phyloP scores from a whole-genome alignment of 1,140 invertebrate species.

The Brachionus calyciflorus region DNA sequence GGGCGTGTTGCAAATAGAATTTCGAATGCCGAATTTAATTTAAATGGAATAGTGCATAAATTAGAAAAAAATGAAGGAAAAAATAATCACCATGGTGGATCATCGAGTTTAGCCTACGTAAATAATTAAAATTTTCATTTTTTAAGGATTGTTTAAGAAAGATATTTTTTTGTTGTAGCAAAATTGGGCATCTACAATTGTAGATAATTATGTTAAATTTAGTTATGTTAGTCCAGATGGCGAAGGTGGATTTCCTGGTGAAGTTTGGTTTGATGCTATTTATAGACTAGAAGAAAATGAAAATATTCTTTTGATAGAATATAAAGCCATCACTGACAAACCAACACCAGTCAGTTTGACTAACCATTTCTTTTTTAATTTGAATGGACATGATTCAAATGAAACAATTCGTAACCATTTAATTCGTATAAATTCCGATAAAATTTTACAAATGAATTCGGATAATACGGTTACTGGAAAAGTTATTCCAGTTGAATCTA shows the following conservation, averaged over 20 bases:
- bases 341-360: slow-evolving; percentile 82
- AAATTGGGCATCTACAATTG: slow-evolving; percentile 12
- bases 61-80: slow-evolving; percentile 71
- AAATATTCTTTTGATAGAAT: slow-evolving; percentile 69
- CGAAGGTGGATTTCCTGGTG: slow-evolving; percentile 83
- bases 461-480: slow-evolving; percentile 72
- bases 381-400: slow-evolving; percentile 71
- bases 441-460: slow-evolving; percentile 71
- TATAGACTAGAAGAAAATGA: slow-evolving; percentile 70
- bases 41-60: slow-evolving; percentile 70
- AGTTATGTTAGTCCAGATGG: slow-evolving; percentile 72
- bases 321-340: slow-evolving; percentile 71
- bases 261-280: slow-evolving; percentile 64
- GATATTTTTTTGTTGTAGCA: slow-evolving; percentile 48
- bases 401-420: slow-evolving; percentile 65
- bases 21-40: slow-evolving; percentile 67
- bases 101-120: slow-evolving; percentile 54
- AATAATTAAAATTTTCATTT: slow-evolving; percentile 57
- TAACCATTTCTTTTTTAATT: slow-evolving; percentile 90
- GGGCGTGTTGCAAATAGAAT: slow-evolving; percentile 85
- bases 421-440: slow-evolving; percentile 72
- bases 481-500: slow-evolving; percentile 64
- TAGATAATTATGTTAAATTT: slow-evolving; percentile 65
- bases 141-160: slow-evolving; percentile 55
- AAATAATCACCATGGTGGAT: slow-evolving; percentile 81